Conservation (phyloP, 92 coral and sea anemone genomes). For the Palythoa grandis region DNA sequence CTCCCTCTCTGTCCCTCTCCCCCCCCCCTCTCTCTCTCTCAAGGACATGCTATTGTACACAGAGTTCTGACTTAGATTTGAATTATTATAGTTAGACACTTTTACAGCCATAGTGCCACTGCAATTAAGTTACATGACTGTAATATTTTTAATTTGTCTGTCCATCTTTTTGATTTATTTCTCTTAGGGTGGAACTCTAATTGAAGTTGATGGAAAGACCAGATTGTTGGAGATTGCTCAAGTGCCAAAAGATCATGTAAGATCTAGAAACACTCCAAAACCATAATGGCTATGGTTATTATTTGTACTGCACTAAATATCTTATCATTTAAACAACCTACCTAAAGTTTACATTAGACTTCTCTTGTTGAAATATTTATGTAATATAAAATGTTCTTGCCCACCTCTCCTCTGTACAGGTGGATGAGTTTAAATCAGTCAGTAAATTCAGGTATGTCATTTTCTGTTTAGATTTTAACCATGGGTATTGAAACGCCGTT, state of each 20-base stretch:
- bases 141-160: not conserved
- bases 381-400: not conserved
- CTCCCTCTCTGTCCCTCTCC: too few species aligned
- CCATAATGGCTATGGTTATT: too few species aligned
- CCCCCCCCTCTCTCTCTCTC: too few species aligned
- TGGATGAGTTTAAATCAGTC: constrained; percentile 97
- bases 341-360: too few species aligned
- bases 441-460: constrained; percentile 89
- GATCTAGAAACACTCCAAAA: constrained; percentile 3
- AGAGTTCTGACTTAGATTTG: too few species aligned
- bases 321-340: too few species aligned
- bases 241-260: constrained; percentile 94
- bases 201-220: constrained; percentile 81
- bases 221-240: constrained; percentile 96
- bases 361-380: too few species aligned
- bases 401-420: constrained; percentile 47
- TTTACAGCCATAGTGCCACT: too few species aligned
- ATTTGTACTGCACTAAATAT: too few species aligned
- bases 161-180: not conserved
- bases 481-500: not conserved
- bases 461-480: not conserved
- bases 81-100: too few species aligned
- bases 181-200: constrained; percentile 91
- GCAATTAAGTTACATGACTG: not conserved
- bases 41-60: too few species aligned